Evolutionary conservation across 2,888 invertebrate genomes (phyloP).

Genomic region (Diarsia dahlii): DNA sequence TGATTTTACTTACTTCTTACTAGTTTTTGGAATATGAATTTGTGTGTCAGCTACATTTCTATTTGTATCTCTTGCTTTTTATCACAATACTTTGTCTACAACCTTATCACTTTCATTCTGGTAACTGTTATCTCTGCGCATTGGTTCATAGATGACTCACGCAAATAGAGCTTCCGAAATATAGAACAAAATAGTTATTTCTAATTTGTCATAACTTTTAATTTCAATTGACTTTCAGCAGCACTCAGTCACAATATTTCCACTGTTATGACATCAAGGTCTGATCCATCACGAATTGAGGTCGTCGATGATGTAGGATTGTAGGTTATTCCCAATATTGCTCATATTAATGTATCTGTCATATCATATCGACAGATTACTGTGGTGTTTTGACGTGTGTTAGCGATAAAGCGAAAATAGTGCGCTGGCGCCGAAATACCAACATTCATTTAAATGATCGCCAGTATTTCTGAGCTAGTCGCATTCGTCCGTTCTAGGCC

Average conservation of each 20-base stretch:
- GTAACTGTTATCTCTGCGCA: conserved; percentile 5
- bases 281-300: conserved; percentile 41
- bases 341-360: conserved; percentile 54
- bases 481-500: conserved; percentile 75
- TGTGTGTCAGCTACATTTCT: neutral
- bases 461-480: conserved; percentile 66
- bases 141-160: conserved; percentile 15
- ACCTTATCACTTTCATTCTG: conserved; percentile 16
- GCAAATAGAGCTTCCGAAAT: conserved; percentile 29
- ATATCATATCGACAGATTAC: conserved; percentile 55
- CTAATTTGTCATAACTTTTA: conserved; percentile 35
- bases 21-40: neutral
- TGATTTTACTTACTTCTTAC: neutral
- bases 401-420: conserved; percentile 47
- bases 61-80: conserved; percentile 19
- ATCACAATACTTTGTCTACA: neutral
- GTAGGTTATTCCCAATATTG: conserved; percentile 32
- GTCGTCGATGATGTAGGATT: conserved; percentile 40
- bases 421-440: conserved; percentile 50
- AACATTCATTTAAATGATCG: conserved; percentile 60
- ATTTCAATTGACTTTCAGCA: conserved; percentile 40
- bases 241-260: conserved; percentile 37
- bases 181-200: conserved; percentile 36
- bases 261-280: conserved; percentile 51
- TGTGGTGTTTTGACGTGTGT: conserved; percentile 61